Base-by-base conservation (phyloP, 2,888 invertebrate species). In the Smittia aterrima region DNA sequence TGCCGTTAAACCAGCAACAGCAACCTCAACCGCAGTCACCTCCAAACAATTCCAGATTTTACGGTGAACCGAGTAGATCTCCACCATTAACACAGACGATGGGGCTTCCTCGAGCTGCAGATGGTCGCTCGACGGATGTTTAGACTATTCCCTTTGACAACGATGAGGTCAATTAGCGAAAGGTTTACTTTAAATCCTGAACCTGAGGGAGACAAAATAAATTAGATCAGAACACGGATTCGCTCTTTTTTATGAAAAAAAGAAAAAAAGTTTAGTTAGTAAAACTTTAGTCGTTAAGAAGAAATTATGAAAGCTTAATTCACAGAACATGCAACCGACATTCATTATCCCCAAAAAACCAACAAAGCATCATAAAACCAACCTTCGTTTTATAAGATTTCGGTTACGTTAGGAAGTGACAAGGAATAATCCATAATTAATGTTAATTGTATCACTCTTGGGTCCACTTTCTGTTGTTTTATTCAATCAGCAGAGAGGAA, bases 111-210 rank as follows among this genome's bases (percentile, higher is more conserved):
- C 80, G 80, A 32, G 77, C 79, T 13, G 25, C 13, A 77, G 78
- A 79, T 67, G 78, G 77, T 27, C 81, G 79, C 77, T 83, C 83
- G 74, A 83, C 83, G 4, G 83, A 83, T 78, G 83, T 83, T 75
- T 83, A 81, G 80, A 47, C 18, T 38, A 72, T 38, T 11, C 38
- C 38, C n/a, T n/a, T n/a, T n/a, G n/a, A 62, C 58, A 62, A n/a
- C 2, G 18, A 66, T 25, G 13, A 41, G 41, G 68, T 20, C 22
- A 67, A 67, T 32, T 67, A 40, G 66, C 6, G 18, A 66, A 66
- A 66, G 16, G 27, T n/a, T 16, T n/a, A n/a, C n/a, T n/a, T n/a
- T n/a, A n/a, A n/a, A n/a, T n/a, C n/a, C 64, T 16, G n/a, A n/a
- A 24, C 18, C 25, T 18, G 53, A 53, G 38, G 62, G 2, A 58